Base-by-base conservation (phyloP, 1,140 invertebrate species). In the Danaus plexippus region DNA sequence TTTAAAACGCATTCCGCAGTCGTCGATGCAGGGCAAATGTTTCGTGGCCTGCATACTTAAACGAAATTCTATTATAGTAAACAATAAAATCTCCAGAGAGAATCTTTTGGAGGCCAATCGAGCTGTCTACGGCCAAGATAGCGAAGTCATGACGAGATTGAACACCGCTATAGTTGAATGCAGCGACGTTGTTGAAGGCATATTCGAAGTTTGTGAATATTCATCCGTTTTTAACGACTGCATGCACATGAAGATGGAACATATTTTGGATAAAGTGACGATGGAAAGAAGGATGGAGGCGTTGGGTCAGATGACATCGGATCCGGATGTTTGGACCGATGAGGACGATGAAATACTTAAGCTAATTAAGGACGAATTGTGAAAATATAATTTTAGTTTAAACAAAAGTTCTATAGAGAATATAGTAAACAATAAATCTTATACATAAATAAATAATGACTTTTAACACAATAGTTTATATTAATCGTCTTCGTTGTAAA, bases 171-270 rank as follows among this genome's bases (percentile, higher is more conserved):
- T 81, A 43, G 47, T 22, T 0, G 80, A 86, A 59, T 86, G 83
- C 43, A 59, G 48, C 22, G 57, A 69, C 40, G 69, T 64, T 0
- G 69, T 80, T 4, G 73, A 77, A 9, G 67, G 62, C 9, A 75
- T 86, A 11, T 86, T 85, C 43, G 83, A 86, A 54, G 76, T 86
- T 18, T 86, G 83, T 49, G 83, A 86, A 62, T 86, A 80, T 43
- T 80, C 83, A 10, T 82, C 83, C 0, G 64, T 82, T 8, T 86
- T 86, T 45, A 86, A 86, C 13, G 83, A 86, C 54, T 86, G 83
- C 49, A 86, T 86, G 83, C 80, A 86, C 70, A 79, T 85, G 66
- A 83, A 80, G 51, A 85, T 83, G 80, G 83, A 85, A 43, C 81
- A 87, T 69, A 74, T 86, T 13, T 41, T 86, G 10, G 81, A 86